These are phyloP conservation scores for Hippocampus comes DNA, from an alignment of 2,113 vertebrate species.

Conservation along the genomic window DNA sequence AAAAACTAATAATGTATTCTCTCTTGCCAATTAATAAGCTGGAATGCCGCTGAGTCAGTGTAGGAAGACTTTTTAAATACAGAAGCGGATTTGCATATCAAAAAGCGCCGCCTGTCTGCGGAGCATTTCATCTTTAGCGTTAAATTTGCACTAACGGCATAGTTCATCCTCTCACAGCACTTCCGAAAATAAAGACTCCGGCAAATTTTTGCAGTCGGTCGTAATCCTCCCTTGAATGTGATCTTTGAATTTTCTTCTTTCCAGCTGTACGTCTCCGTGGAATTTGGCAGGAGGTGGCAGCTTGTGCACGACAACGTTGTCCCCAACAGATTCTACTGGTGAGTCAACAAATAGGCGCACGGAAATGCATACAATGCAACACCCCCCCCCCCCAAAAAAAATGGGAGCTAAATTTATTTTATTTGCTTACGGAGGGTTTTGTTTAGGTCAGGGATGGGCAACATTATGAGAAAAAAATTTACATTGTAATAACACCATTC, in stretches of 20 bases:
- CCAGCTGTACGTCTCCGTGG: slow-evolving; percentile 88
- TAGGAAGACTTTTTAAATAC: slow-evolving; percentile 10
- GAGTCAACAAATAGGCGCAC: slow-evolving; percentile 54
- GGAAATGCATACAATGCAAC: neutral
- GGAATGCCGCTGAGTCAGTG: slow-evolving; percentile 19
- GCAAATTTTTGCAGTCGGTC: neutral
- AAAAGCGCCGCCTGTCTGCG: slow-evolving; percentile 5
- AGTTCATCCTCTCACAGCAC: neutral
- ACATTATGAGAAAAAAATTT: too few species aligned
- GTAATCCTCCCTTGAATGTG: slow-evolving; percentile 1
- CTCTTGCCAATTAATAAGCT: slow-evolving; percentile 18
- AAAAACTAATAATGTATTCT: slow-evolving; percentile 19
- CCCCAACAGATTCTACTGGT: slow-evolving; percentile 96
- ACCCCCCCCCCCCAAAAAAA: neutral
- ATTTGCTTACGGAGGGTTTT: too few species aligned
- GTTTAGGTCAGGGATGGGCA: too few species aligned
- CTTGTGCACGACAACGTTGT: slow-evolving; percentile 85
- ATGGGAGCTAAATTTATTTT: too few species aligned
- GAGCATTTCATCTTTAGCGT: neutral
- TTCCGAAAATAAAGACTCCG: neutral
- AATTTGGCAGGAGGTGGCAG: slow-evolving; percentile 92
- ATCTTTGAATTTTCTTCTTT: slow-evolving; percentile 10
- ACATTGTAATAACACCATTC: too few species aligned
- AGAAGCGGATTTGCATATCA: slow-evolving; percentile 7
- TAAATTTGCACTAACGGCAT: neutral